These are phyloP conservation scores for Archivesica marissinica DNA, from an alignment of 1,140 invertebrate species.

Conservation along the genomic window DNA sequence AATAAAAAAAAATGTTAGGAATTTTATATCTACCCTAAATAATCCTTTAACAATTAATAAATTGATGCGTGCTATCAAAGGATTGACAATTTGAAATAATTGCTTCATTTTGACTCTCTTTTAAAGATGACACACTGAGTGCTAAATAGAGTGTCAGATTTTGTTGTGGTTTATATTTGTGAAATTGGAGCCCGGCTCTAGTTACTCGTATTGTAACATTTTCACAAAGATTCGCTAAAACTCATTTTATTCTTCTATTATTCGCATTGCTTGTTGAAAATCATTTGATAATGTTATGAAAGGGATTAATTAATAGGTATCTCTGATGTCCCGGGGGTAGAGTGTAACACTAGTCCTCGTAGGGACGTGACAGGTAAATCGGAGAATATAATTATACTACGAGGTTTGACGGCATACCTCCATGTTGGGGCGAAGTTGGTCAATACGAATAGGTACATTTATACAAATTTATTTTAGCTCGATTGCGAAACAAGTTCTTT, in stretches of 20 bases:
- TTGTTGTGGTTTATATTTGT: slow-evolving; percentile 37
- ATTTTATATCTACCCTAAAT: slow-evolving; percentile 39
- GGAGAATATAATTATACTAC: not conserved
- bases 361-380: slow-evolving; percentile 22
- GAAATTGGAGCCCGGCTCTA: slow-evolving; percentile 25
- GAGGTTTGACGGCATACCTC: not conserved
- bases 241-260: slow-evolving; percentile 39
- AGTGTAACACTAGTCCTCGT: slow-evolving; percentile 14
- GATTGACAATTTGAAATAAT: slow-evolving; percentile 51
- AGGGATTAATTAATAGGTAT: slow-evolving; percentile 46
- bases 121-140: not conserved
- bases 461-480: too few relatives aligned
- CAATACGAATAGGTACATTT: too few relatives aligned
- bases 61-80: slow-evolving; percentile 12
- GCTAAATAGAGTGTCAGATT: slow-evolving; percentile 39
- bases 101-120: slow-evolving; percentile 30
- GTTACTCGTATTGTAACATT: slow-evolving; percentile 37
- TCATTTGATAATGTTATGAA: slow-evolving; percentile 52
- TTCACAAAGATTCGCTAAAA: slow-evolving; percentile 35
- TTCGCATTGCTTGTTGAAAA: slow-evolving; percentile 34
- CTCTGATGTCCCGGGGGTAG: slow-evolving; percentile 32
- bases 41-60: slow-evolving; percentile 36
- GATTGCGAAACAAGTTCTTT: too few relatives aligned
- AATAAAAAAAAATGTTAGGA: slow-evolving; percentile 17
- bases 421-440: not conserved